Evolutionary conservation across 2,888 invertebrate genomes (phyloP), one percentile per base, ranked within the genome.

Genomic region (Caenorhabditis virilis): DNA sequence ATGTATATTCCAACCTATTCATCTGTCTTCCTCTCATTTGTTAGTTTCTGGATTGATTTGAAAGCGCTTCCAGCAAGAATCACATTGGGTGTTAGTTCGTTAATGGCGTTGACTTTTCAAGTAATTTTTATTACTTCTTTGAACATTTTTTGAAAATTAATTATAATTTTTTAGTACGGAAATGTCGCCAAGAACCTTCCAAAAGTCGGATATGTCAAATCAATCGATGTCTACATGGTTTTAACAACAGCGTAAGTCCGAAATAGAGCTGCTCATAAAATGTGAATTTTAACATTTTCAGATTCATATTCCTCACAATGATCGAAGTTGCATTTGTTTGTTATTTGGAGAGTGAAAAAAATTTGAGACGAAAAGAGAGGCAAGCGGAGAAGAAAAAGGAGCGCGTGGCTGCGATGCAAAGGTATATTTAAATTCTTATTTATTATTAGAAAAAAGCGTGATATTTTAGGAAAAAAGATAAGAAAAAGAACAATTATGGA

Each of bases 1-100:
- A 77, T 80, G 78, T 80, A 80, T 56, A 67, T 79, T 56, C 80
- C 80, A 1, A 80, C 78, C 0, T 80, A 79, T 42, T 76, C 78
- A 1, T 74, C 73, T 13, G 79, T 79, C 9, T 71, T 75, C 33
- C 65, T 80, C 7, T 73, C 77, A 6, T 80, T 79, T 43, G 78
- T 80, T 25, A 75, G 76, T 16, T 80, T 80, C 43, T 80, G 80
- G 80, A 78, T 79, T 49, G 79, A 79, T 56, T 42, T 78, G 27
- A 79, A 78, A 64, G 73, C 78, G 15, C 59, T 79, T 15, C 79
- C 79, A 9, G 79, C 79, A 5, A 56, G 79, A 58, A 79, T 79
- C 18, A 78, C 79, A 26, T 61, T 79, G 1, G 78, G 78, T 30
- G 78, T 78, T 42, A 73, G 76, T 39, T 77, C 75, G 0, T 52